Evolutionary conservation across 2,888 invertebrate species (phyloP), one percentile per base, ranked within the genome.

Genomic region (Galerucella nymphaeae): DNA sequence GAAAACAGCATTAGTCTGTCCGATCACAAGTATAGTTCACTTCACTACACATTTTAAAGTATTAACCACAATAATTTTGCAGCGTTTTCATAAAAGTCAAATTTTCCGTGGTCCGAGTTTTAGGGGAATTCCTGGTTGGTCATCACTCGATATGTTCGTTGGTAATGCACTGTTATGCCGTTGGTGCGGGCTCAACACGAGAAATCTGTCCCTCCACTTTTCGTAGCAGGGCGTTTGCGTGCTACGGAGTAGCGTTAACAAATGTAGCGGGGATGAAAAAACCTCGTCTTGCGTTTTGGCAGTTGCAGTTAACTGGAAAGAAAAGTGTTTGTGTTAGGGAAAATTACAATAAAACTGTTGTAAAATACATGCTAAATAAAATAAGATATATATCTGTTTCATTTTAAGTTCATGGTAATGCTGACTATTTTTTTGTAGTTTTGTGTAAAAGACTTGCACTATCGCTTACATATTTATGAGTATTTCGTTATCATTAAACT

Each of bases 241-340:
- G 83, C 67, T 81, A 75, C 73, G 71, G 62, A 11, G 16, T 16
- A 74, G 61, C 74, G 70, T 58, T 80, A 82, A 82, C 82, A 82
- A 79, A 76, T 79, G 82, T 80, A 83, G 85, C 78, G 82, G 80
- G 83, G 80, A 82, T 83, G 84, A 83, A 79, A 80, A 70, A 63
- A 82, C 82, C 82, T 81, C 80, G 80, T 80, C 80, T 80, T 80
- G 79, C 61, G 59, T 67, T 70, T 53, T 57, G 18, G 30, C 63
- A 62, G 62, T 68, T 68, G 70, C 70, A 70, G 13, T 70, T 30
- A 57, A 53, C 70, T 70, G 80, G 81, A 82, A 82, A 81, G 75
- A 75, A 76, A 76, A 78, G 76, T 77, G 78, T 79, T n/a, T n/a
- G 78, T 79, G 80, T 80, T 79, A 74, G 75, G 80, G 81, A 81